Evolutionary conservation across 2,113 vertebrate genomes (phyloP).

Genomic region (Rafetus swinhoei): DNA sequence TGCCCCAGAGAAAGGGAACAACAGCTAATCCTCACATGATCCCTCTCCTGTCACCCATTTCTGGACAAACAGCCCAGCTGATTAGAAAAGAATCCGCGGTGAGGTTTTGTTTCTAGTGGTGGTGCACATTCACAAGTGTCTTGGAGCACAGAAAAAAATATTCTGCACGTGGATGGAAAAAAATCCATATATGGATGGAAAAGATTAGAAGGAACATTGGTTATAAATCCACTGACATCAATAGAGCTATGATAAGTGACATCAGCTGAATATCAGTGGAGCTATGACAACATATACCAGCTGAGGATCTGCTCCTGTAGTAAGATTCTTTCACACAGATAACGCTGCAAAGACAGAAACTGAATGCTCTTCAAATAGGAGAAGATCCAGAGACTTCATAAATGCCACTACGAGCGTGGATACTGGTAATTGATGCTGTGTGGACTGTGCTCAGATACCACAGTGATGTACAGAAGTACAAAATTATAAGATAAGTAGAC

Average conservation of each 20-base stretch:
- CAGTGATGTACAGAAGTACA: conserved; percentile 3
- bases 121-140: too few species aligned
- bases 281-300: background rate
- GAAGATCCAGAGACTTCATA: background rate
- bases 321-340: background rate
- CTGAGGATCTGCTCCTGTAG: background rate
- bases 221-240: background rate
- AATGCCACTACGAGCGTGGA: background rate
- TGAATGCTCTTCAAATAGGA: background rate
- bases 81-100: too few species aligned
- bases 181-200: too few species aligned
- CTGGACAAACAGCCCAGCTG: too few species aligned
- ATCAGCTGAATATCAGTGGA: background rate
- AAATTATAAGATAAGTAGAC: conserved; percentile 1
- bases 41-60: too few species aligned
- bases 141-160: too few species aligned
- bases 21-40: too few species aligned
- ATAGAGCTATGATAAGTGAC: background rate
- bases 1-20: too few species aligned
- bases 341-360: background rate
- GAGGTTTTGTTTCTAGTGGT: too few species aligned
- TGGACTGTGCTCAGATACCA: background rate
- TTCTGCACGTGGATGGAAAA: too few species aligned
- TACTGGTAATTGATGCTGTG: background rate
- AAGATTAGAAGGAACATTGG: too few species aligned